Conservation (phyloP, 2,113 vertebrate genomes). For the Channa argus region DNA sequence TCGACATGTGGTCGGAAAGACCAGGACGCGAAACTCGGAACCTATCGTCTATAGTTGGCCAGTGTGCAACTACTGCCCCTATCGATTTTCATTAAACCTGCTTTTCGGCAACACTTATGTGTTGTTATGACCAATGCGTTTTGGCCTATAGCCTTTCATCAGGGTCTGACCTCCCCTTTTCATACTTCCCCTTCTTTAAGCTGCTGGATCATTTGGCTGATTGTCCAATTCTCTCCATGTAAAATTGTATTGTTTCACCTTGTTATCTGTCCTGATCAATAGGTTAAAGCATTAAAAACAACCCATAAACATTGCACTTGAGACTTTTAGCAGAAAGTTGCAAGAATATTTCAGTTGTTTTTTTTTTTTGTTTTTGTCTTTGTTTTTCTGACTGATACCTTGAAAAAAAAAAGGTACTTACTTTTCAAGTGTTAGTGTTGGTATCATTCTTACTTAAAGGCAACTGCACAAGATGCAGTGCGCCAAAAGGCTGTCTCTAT, state of each 20-base stretch:
- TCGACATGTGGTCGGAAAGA: too few species aligned
- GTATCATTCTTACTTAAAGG: not conserved
- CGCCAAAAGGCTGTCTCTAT: conserved; percentile 14
- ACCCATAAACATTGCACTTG: not conserved
- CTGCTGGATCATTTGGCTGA: not conserved
- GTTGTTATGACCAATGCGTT: too few species aligned
- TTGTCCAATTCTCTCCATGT: not conserved
- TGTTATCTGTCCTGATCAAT: not conserved
- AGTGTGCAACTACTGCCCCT: too few species aligned
- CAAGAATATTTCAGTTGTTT: not conserved
- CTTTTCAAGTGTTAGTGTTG: too few species aligned
- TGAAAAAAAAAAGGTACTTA: not conserved
- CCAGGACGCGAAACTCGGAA: too few species aligned
- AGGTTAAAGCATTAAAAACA: not conserved
- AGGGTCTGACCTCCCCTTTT: too few species aligned
- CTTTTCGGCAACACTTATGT: too few species aligned
- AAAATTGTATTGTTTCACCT: not conserved
- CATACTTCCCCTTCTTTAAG: not conserved
- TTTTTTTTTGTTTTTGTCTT: too few species aligned
- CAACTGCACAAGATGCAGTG: not conserved
- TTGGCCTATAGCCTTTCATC: too few species aligned
- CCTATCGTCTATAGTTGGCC: too few species aligned
- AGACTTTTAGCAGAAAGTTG: not conserved
- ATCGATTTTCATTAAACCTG: too few species aligned
- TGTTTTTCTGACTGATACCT: not conserved